Base-by-base conservation (phyloP, 2,113 vertebrate species). In the Mola mola region DNA sequence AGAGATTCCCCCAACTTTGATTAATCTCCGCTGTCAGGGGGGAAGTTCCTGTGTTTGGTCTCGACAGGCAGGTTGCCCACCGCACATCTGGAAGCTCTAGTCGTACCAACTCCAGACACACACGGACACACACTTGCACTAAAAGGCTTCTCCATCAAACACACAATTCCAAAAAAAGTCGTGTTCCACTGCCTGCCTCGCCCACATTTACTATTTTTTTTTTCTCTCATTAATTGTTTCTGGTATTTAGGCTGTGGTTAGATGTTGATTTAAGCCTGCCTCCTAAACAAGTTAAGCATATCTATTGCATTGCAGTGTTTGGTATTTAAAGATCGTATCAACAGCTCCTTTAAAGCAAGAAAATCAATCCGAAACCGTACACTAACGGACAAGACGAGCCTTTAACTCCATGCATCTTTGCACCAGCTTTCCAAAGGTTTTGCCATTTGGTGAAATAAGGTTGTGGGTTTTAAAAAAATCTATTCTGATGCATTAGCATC, bases 31-130 rank as follows among this genome's bases (percentile, higher is more conserved):
- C 84, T 81, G 72, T 90, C 89, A 84, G 82, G 75, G 81, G n/a
- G 76, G 81, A 85, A 80, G 90, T 90, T 91, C 88, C 82, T 90
- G 86, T 90, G 87, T 90, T 91, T 88, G 75, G 77, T 85, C 84
- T 73, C 59, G 50, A 82, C 84, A 87, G 90, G 89, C 87, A 87
- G 75, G 79, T 85, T 91, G 88, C 89, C 89, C 88, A 88, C 70
- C 86, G 64, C 89, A 90, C 91, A 93, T 93, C 91, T 92, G 91
- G 90, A 91, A 88, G 81, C 84, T 68, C 59, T 84, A 79, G 82
- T 41, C 34, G 73, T 83, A 50, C 70, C 64, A 81, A 73, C 66
- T 65, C 41, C 66, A 56, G 41, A 80, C 72, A 55, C 56, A 72
- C 66, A 46, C 66, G 59, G 16, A 66, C 72, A 52, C 28, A 51